Evolutionary conservation across 2,113 vertebrate species (phyloP), one percentile per base, ranked within the genome.

Genomic region (Chloropsis cyanopogon): DNA sequence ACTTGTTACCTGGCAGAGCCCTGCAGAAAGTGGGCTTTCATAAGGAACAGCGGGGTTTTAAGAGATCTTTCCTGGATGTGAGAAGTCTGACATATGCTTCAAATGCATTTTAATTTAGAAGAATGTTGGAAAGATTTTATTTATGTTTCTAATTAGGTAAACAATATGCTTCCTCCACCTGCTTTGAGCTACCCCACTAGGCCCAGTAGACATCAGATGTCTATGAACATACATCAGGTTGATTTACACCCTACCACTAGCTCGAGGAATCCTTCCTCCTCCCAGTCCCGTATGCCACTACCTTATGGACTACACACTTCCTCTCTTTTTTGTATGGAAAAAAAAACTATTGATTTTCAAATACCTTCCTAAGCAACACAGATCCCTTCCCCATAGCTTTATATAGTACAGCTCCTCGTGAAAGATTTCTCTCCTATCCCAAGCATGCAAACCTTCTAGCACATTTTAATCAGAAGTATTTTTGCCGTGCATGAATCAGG

Each of bases 121-220:
- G 91, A 94, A 96, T 4, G 72, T 83, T 94, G 85, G 88, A 86
- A 93, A 86, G 88, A 94, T 93, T 97, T 83, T 97, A 95, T 96
- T 96, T 93, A 94, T 93, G 94, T 88, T 96, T 95, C 94, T 95
- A 96, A 96, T 93, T 86, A 96, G 68, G 85, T 96, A 96, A 97
- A 97, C 93, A 96, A 80, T 96, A 96, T 96, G 93, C 80, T 95
- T 56, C 93, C 68, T 86, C 92, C 95, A 96, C 90, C 85, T 96
- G 95, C 93, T 96, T 85, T 82, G 64, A 86, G 90, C 93, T 92
- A 94, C 77, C 92, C 88, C 44, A 94, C 72, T 13, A 95, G 71
- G 90, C 77, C 94, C 82, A 41, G 69, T 42, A 96, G 79, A 90
- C 53, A 90, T 96, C 92, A 86, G 82, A 86, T 70, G 76, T 60